Evolutionary conservation across 2,113 vertebrate species (phyloP).

Genomic region (Redunca redunca): DNA sequence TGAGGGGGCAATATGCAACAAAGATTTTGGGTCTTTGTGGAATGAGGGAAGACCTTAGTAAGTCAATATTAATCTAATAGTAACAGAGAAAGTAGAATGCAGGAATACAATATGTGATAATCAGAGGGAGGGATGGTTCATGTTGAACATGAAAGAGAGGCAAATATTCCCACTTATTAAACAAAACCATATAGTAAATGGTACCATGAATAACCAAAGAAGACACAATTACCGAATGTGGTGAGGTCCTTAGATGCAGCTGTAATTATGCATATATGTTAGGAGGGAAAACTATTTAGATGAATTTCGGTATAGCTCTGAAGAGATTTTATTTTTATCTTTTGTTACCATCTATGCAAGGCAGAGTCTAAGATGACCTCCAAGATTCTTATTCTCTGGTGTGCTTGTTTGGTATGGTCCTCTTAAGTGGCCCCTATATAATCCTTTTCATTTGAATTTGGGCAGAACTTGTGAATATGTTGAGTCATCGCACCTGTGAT

Average conservation of each 20-base stretch:
- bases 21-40: background rate
- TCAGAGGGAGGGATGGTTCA: background rate
- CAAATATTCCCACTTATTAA: background rate
- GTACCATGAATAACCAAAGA: background rate
- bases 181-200: background rate
- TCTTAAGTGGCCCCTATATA: background rate
- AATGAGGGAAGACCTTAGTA: background rate
- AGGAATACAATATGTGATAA: background rate
- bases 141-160: background rate
- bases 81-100: background rate
- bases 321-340: conserved; percentile 1
- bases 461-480: background rate
- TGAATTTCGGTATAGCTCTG: background rate
- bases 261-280: background rate
- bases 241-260: background rate
- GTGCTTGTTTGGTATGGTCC: background rate
- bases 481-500: background rate
- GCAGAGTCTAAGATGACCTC: background rate
- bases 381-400: background rate
- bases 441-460: background rate
- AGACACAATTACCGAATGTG: background rate
- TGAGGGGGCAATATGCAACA: background rate
- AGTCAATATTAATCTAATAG: background rate
- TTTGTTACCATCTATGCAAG: background rate
- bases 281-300: background rate